phyloP scores from a whole-genome alignment of 2,888 invertebrate genomes.

The Julus scanicus region DNA sequence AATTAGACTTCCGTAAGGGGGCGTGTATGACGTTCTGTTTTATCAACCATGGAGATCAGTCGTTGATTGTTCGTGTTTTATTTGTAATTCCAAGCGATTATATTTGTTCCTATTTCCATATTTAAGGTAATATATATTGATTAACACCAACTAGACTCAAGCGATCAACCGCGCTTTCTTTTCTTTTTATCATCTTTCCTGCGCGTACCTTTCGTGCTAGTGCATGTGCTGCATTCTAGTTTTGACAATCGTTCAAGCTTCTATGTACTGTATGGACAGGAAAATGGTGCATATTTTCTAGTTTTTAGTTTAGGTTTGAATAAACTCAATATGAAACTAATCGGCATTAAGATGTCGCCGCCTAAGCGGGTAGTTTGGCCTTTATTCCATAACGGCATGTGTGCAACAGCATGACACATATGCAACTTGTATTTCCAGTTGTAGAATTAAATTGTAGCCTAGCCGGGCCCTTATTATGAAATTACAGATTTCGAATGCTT shows the following conservation, averaged over 20 bases:
- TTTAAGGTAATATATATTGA: conserved; percentile 22
- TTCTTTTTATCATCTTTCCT: neutral
- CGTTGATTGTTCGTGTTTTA: neutral
- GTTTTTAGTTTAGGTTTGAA: neutral
- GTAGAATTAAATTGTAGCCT: too few relatives aligned
- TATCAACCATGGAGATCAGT: neutral
- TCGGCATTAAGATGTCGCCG: too few relatives aligned
- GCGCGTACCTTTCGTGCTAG: neutral
- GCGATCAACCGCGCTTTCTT: neutral
- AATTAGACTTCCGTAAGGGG: neutral
- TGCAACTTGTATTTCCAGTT: too few relatives aligned
- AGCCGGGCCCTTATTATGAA: too few relatives aligned
- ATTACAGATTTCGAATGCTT: too few relatives aligned
- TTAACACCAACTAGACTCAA: neutral
- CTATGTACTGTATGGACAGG: neutral
- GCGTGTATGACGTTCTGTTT: neutral
- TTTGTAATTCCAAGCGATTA: neutral
- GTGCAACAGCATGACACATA: too few relatives aligned
- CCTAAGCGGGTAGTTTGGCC: too few relatives aligned
- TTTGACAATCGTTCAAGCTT: neutral
- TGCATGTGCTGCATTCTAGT: neutral
- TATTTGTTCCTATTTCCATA: neutral
- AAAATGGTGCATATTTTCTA: neutral
- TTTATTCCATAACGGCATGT: too few relatives aligned
- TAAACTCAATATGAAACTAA: neutral